Conservation (phyloP, 1,140 invertebrate species). For the Drosophila albomicans region DNA sequence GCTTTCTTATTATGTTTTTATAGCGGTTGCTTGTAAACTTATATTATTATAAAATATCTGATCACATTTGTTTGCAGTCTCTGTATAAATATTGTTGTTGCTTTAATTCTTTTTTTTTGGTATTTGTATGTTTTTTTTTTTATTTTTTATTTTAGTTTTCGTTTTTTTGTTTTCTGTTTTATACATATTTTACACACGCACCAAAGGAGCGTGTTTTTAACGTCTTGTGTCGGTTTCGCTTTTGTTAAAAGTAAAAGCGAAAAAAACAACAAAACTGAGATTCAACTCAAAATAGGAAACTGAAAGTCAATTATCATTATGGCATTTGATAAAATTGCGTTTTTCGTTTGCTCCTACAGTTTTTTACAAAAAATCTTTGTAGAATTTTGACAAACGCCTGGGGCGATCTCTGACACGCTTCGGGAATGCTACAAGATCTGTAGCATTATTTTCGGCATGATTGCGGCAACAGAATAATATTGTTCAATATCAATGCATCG, state of each 20-base stretch:
- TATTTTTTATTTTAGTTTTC: slow-evolving; percentile 51
- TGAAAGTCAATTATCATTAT: slow-evolving; percentile 38
- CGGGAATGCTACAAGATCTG: not conserved
- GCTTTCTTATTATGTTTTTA: slow-evolving; percentile 63
- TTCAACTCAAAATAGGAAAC: slow-evolving; percentile 33
- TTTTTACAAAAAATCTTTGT: slow-evolving; percentile 81
- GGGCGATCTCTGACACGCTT: slow-evolving; percentile 47
- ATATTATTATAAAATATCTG: slow-evolving; percentile 85
- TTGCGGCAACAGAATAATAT: slow-evolving; percentile 14
- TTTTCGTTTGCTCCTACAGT: slow-evolving; percentile 84
- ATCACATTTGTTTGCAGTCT: slow-evolving; percentile 85
- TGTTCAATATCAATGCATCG: slow-evolving; percentile 15
- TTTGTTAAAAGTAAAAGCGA: slow-evolving; percentile 48
- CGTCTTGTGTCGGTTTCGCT: slow-evolving; percentile 49
- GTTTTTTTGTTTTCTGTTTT: slow-evolving; percentile 52
- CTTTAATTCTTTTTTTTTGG: slow-evolving; percentile 62
- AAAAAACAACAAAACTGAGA: slow-evolving; percentile 43
- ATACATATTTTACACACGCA: slow-evolving; percentile 77
- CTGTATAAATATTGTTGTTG: slow-evolving; percentile 84
- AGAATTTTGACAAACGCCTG: slow-evolving; percentile 81
- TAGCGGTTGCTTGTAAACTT: slow-evolving; percentile 74
- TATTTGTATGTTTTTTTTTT: slow-evolving; percentile 52
- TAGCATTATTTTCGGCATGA: not conserved
- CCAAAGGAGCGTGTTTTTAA: slow-evolving; percentile 17
- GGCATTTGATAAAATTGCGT: slow-evolving; percentile 81